Evolutionary conservation across 2,797 vertebrate genomes (phyloP).

Genomic region (Ceryle rudis): DNA sequence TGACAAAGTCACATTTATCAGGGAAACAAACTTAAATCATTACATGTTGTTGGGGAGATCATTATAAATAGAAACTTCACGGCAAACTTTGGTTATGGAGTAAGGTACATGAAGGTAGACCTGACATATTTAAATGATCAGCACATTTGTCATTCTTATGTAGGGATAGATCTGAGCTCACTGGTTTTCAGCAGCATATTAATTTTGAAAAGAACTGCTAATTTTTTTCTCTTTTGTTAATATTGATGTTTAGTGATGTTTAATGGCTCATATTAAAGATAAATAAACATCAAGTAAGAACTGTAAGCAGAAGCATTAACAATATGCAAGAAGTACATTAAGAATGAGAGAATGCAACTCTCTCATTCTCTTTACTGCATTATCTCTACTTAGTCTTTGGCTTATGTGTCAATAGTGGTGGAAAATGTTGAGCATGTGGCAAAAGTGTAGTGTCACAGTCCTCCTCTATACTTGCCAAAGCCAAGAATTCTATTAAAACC

Average conservation of each 20-base stretch:
- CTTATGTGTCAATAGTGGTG: not conserved
- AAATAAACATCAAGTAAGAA: not conserved
- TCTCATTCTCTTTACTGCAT: not conserved
- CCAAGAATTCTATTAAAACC: not conserved
- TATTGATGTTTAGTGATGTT: not conserved
- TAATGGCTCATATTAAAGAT: not conserved
- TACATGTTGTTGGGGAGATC: not conserved
- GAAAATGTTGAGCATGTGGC: not conserved
- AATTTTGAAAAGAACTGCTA: not conserved
- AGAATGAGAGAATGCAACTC: not conserved
- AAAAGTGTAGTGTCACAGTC: not conserved
- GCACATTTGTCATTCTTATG: not conserved
- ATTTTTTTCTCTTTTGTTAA: not conserved
- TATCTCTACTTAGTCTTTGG: not conserved
- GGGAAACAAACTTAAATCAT: not conserved
- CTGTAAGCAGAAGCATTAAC: not conserved
- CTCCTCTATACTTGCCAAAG: not conserved
- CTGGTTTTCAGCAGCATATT: not conserved
- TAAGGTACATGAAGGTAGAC: not conserved
- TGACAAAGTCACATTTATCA: not conserved
- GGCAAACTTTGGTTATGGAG: not conserved
- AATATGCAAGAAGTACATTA: not conserved
- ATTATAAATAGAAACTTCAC: not conserved
- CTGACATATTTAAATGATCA: not conserved
- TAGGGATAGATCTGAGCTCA: not conserved